Base-by-base conservation (phyloP, 2,888 invertebrate genomes). In the Platynereis dumerilii region DNA sequence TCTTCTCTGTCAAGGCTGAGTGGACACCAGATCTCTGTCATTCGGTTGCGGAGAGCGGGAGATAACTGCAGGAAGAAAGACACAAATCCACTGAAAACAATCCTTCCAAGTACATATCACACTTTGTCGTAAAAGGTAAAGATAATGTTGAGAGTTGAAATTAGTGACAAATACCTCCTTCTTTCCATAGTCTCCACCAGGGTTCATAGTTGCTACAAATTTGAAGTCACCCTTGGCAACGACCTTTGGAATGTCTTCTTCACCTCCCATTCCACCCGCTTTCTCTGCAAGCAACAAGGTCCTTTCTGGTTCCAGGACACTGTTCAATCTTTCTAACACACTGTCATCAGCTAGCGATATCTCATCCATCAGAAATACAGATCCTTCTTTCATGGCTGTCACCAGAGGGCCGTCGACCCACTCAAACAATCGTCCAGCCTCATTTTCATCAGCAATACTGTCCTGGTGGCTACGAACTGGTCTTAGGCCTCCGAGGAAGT, bases 11-110 rank as follows among this genome's bases (percentile, higher is more conserved):
- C 69, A 42, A 63, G 67, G 28, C 75, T 74, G 58, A 75, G 78
- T 17, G 92, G 92, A 79, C 97, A 97, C 98, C 98, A 99, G 79
- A 99, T 94, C 86, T 99, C 99, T 0, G 99, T 98, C 77, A 99
- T 96, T 57, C 99, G 89, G 86, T 99, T 99, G 59, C 99, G 87
- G 58, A 99, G 85, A 0, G 99, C 98, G 0, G 97, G 97, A 0
- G 98, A 99, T 12, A 99, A 87, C 87, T 88, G 61, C 2, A 27
- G 29, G 12, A 28, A 29, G 7, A 48, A n/a, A n/a, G n/a, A n/a
- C n/a, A n/a, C n/a, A n/a, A 15, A 42, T 15, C 10, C 42, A 42
- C 10, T 15, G 42, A 42, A 42, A 15, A 10, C 42, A 42, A n/a
- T n/a, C n/a, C n/a, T n/a, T n/a, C n/a, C n/a, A n/a, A n/a, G n/a